phyloP scores from a whole-genome alignment of 2,888 invertebrate species.

The Allacma fusca region DNA sequence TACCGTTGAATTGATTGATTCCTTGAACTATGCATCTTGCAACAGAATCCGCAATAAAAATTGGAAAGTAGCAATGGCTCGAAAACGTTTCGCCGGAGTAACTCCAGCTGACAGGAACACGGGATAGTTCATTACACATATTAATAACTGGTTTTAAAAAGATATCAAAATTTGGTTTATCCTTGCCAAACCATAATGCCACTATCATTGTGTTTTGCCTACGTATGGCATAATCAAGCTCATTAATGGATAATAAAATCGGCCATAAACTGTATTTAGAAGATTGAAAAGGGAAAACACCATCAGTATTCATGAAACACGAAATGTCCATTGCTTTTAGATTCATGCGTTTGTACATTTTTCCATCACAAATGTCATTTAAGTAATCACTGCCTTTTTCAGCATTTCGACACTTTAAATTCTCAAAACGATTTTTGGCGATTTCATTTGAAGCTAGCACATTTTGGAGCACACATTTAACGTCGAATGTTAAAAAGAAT shows the following conservation, averaged over 20 bases:
- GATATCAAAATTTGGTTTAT: slow-evolving; percentile 20
- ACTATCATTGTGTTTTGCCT: slow-evolving; percentile 17
- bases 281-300: slow-evolving; percentile 47
- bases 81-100: not conserved
- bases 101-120: not conserved
- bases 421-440: not conserved
- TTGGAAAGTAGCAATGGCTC: not conserved
- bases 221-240: slow-evolving; percentile 30
- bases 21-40: slow-evolving; percentile 25
- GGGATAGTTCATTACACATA: not conserved
- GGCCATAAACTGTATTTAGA: slow-evolving; percentile 49
- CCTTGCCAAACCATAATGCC: slow-evolving; percentile 22
- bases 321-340: slow-evolving; percentile 39
- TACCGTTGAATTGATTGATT: slow-evolving; percentile 15
- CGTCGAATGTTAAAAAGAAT: slow-evolving; percentile 27
- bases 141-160: slow-evolving; percentile 16
- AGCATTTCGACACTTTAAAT: not conserved
- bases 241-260: slow-evolving; percentile 39
- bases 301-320: slow-evolving; percentile 44
- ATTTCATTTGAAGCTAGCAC: not conserved
- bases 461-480: not conserved
- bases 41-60: slow-evolving; percentile 16
- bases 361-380: slow-evolving; percentile 23
- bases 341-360: slow-evolving; percentile 2
- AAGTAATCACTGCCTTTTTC: not conserved